These are phyloP conservation scores for Hyperopisus bebe DNA, from an alignment of 2,113 vertebrate species.

Conservation along the genomic window DNA sequence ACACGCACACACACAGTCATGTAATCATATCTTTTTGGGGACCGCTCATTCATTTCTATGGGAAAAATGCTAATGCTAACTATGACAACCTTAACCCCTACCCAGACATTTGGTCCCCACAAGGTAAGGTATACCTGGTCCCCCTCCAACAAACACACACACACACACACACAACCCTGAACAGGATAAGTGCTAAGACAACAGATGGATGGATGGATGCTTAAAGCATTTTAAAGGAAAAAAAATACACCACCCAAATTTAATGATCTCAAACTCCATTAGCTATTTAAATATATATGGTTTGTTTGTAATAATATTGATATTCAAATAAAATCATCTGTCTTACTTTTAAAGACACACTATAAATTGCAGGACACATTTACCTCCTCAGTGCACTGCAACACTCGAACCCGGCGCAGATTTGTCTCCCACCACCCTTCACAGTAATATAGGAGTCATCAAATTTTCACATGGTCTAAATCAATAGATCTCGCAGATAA, in stretches of 20 bases:
- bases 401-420: neutral
- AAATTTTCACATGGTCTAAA: slow-evolving; percentile 25
- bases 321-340: neutral
- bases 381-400: neutral
- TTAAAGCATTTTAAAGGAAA: neutral
- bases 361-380: slow-evolving; percentile 15
- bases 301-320: neutral
- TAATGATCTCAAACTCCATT: slow-evolving; percentile 18
- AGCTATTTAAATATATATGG: neutral
- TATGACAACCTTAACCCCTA: too few relatives aligned
- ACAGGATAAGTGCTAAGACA: neutral
- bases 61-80: too few relatives aligned
- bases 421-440: neutral
- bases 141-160: neutral
- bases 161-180: neutral
- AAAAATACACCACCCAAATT: neutral
- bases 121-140: too few relatives aligned
- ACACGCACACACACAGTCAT: too few relatives aligned
- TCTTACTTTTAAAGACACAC: neutral
- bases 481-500: slow-evolving; percentile 11
- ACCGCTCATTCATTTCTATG: too few relatives aligned
- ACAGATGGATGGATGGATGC: neutral
- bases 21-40: too few relatives aligned
- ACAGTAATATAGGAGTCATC: slow-evolving; percentile 23
- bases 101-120: too few relatives aligned